Evolutionary conservation across 2,113 vertebrate species (phyloP).

Genomic region (Nestor notabilis): DNA sequence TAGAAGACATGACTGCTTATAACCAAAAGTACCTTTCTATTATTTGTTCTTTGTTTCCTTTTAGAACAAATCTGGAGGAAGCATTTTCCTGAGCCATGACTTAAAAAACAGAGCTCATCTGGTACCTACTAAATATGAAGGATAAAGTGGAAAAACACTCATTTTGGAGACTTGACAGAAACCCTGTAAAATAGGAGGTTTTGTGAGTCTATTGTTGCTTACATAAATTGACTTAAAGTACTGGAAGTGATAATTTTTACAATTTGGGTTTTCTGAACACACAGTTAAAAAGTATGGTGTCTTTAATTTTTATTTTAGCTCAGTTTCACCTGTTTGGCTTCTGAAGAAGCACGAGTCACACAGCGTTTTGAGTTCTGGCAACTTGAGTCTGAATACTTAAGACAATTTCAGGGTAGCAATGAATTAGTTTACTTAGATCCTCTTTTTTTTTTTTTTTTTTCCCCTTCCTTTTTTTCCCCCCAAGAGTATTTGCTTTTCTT

Average conservation of each 20-base stretch:
- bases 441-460: not conserved
- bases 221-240: not conserved
- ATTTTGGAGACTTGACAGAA: not conserved
- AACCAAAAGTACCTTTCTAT: not conserved
- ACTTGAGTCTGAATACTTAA: not conserved
- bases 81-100: not conserved
- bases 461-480: not conserved
- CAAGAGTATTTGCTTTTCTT: not conserved
- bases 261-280: not conserved
- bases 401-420: not conserved
- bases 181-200: not conserved
- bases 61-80: not conserved
- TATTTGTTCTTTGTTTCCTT: not conserved
- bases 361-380: not conserved
- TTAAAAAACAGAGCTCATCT: not conserved
- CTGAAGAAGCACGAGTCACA: not conserved
- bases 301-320: not conserved
- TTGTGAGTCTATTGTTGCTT: not conserved
- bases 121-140: not conserved
- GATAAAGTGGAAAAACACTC: not conserved
- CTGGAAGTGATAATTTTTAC: not conserved
- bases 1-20: not conserved
- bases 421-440: not conserved
- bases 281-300: not conserved
- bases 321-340: not conserved